Evolutionary conservation across 2,888 invertebrate species (phyloP), one percentile per base, ranked within the genome.

Genomic region (Chaitophorus viminalis): DNA sequence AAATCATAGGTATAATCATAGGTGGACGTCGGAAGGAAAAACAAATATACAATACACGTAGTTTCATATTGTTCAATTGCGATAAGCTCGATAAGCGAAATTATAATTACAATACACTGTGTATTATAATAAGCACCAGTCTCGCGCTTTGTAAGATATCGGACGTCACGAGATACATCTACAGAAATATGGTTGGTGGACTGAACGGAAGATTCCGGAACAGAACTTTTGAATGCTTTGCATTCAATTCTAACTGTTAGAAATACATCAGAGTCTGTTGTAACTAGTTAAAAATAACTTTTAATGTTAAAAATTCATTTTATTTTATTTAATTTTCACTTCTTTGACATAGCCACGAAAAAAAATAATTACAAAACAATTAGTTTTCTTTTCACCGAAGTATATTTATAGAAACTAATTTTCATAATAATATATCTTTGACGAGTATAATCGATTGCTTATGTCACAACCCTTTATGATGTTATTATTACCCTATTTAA

Each of bases 241-340:
- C 52, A 82, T 82, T 70, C 68, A 17, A 82, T 82, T 25, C 33
- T 52, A 39, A 81, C 39, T 17, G 46, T 65, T n/a, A 17, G 9
- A 52, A n/a, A 82, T 70, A 82, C 52, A 76, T 25, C 6, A 39
- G 79, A 81, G 39, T 6, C 46, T 36, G 31, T 29, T 52, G 31
- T 36, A 60, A 65, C 65, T 6, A 33, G 70, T 82, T 82, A 82
- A 82, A 82, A 82, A 82, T 82, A 82, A 72, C 52, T 70, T 70
- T 33, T 52, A 46, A 31, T 25, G 52, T 82, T 52, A 14, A 82
- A 82, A 70, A 31, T 72, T 52, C 70, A 31, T 82, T 82, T 82
- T 52, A 70, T 82, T 70, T 25, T 72, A 31, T 82, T 82, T 82
- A 46, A 70, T 82, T 70, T 25, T 72, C 70, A 82, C 72, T 70